Evolutionary conservation across 1,140 invertebrate species (phyloP).

Genomic region (Ylistrum balloti): DNA sequence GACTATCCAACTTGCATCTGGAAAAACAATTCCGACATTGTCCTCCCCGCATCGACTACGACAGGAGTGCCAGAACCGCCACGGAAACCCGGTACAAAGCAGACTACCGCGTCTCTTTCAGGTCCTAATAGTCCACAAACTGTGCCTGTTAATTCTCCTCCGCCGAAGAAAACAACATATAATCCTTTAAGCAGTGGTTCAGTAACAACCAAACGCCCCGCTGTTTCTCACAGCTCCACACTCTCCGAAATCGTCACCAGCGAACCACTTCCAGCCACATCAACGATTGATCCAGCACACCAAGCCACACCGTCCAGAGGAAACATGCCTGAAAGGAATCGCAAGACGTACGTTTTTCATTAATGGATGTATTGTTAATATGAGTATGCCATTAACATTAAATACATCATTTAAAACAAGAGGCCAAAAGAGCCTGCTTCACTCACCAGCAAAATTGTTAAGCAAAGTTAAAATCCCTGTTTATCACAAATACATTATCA

Average conservation of each 20-base stretch:
- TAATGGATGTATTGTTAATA: too few species aligned
- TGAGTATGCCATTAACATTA: too few species aligned
- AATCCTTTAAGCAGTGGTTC: neutral
- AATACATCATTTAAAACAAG: too few species aligned
- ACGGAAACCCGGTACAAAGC: neutral
- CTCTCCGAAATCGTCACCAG: neutral
- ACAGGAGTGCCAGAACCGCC: neutral
- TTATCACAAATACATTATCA: too few species aligned
- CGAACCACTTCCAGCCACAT: neutral
- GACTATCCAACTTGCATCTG: neutral
- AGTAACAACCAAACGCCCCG: neutral
- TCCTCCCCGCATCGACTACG: neutral
- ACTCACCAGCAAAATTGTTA: too few species aligned
- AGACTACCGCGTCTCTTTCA: neutral
- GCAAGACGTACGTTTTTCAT: neutral
- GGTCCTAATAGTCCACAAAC: neutral
- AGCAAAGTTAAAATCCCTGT: too few species aligned
- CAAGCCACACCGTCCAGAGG: neutral
- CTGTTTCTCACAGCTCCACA: neutral
- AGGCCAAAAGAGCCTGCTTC: too few species aligned
- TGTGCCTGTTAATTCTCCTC: neutral
- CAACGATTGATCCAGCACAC: neutral
- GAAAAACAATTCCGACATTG: neutral
- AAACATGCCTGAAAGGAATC: neutral
- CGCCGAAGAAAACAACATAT: neutral